Evolutionary conservation across 2,113 vertebrate species (phyloP).

Genomic region (Pantherophis guttatus): DNA sequence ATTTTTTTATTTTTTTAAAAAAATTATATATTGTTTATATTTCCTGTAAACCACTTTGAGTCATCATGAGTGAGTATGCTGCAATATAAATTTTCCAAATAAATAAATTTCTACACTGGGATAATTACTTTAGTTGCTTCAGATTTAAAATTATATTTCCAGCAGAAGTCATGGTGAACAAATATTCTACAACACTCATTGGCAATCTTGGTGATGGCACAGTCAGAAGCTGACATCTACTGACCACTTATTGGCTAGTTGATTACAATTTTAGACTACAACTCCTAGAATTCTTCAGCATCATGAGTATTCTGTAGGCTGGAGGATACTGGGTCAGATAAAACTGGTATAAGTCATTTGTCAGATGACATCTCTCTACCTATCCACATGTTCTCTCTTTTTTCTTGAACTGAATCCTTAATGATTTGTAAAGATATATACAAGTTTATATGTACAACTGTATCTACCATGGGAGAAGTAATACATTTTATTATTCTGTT

Average conservation of each 20-base stretch:
- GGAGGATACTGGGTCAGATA: background rate
- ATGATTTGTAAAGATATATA: too few relatives aligned
- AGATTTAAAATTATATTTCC: background rate
- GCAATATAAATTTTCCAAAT: background rate
- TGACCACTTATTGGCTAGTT: background rate
- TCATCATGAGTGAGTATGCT: background rate
- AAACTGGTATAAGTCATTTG: background rate
- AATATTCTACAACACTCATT: background rate
- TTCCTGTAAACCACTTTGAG: background rate
- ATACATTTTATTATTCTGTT: too few relatives aligned
- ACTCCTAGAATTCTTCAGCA: background rate
- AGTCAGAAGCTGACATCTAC: background rate
- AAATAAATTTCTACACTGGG: background rate
- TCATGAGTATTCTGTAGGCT: background rate
- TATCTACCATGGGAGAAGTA: too few relatives aligned
- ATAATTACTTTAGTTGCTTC: background rate
- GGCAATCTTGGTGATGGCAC: background rate
- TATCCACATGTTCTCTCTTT: too few relatives aligned
- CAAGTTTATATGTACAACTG: too few relatives aligned
- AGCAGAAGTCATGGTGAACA: background rate
- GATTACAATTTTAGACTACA: background rate
- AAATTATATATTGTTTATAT: background rate
- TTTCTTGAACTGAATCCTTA: too few relatives aligned
- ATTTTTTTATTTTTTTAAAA: too few relatives aligned
- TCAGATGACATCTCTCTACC: background rate